Percentiles rank a stretch among this genome's conserved stretches.
These are phyloP conservation scores for Aleadryas rufinucha DNA, from an alignment of 2,113 vertebrate species.

Conservation along the genomic window DNA sequence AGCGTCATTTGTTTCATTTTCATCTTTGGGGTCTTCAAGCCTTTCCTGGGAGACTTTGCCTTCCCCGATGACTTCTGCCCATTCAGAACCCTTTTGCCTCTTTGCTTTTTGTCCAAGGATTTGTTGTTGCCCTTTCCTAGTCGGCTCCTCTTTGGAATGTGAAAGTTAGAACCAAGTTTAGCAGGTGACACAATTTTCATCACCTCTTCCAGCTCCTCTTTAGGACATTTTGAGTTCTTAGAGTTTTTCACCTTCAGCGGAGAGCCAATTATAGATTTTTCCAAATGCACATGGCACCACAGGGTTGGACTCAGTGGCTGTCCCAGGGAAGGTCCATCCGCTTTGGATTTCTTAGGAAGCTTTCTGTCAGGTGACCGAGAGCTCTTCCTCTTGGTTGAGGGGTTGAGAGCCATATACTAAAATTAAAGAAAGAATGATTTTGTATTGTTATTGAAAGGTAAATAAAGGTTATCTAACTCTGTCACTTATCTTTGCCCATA, in stretches of 20 bases:
- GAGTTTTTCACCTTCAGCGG: conserved; percentile 90
- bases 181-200: conserved; percentile 76
- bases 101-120: conserved; percentile 75
- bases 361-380: conserved; percentile 84
- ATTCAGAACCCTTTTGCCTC: conserved; percentile 78
- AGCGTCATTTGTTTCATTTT: conserved; percentile 98
- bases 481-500: neutral
- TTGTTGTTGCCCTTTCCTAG: conserved; percentile 66
- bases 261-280: conserved; percentile 85
- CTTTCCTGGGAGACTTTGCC: conserved; percentile 82
- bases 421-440: conserved; percentile 43
- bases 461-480: neutral
- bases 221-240: conserved; percentile 80
- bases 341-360: conserved; percentile 83
- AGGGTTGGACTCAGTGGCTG: conserved; percentile 86
- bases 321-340: conserved; percentile 72
- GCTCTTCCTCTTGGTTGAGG: conserved; percentile 88
- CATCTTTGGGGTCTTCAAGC: conserved; percentile 82
- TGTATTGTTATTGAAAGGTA: neutral
- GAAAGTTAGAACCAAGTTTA: conserved; percentile 70
- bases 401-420: conserved; percentile 93
- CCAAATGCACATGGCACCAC: conserved; percentile 89
- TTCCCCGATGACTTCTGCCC: conserved; percentile 79
- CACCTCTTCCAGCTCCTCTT: conserved; percentile 77
- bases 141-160: conserved; percentile 72